A percentile compares a stretch with the other conserved stretches of the same genome.
phyloP scores from a whole-genome alignment of 1,140 invertebrate genomes.

The Hylaeus anthracinus region DNA sequence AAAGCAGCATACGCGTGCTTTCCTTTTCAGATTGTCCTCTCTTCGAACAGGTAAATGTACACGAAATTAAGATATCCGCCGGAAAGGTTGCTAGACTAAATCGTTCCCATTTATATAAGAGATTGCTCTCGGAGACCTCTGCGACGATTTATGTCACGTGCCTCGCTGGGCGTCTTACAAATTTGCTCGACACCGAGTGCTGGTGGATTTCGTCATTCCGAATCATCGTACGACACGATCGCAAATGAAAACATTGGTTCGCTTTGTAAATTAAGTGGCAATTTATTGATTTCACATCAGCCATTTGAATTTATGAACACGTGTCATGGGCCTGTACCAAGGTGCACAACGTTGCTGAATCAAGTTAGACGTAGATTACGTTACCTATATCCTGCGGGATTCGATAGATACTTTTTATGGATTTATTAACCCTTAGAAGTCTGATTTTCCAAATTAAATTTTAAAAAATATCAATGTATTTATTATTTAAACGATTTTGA shows the following conservation, averaged over 20 bases:
- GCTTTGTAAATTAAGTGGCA: neutral
- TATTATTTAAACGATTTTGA: too few relatives aligned
- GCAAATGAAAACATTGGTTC: too few relatives aligned
- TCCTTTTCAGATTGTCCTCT: constrained; percentile 44
- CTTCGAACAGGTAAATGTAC: constrained; percentile 62
- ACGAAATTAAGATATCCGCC: constrained; percentile 71
- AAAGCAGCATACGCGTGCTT: constrained; percentile 53
- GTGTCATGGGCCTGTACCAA: neutral
- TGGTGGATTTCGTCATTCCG: constrained; percentile 8
- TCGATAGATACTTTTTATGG: too few relatives aligned
- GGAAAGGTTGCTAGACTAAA: constrained; percentile 56
- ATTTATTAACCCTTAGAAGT: too few relatives aligned
- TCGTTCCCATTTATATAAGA: constrained; percentile 62
- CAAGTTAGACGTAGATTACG: too few relatives aligned
- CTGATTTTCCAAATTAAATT: too few relatives aligned
- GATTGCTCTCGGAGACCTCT: constrained; percentile 17
- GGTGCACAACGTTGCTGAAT: too few relatives aligned
- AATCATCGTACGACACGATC: neutral
- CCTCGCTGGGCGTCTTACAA: constrained; percentile 1
- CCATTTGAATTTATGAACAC: neutral
- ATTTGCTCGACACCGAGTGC: neutral
- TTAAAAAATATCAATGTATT: too few relatives aligned
- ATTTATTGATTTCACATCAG: neutral
- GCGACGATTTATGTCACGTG: constrained; percentile 38
- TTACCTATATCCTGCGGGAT: too few relatives aligned